Evolutionary conservation across 2,797 vertebrate species (phyloP).

Genomic region (Pangasius krempfi): DNA sequence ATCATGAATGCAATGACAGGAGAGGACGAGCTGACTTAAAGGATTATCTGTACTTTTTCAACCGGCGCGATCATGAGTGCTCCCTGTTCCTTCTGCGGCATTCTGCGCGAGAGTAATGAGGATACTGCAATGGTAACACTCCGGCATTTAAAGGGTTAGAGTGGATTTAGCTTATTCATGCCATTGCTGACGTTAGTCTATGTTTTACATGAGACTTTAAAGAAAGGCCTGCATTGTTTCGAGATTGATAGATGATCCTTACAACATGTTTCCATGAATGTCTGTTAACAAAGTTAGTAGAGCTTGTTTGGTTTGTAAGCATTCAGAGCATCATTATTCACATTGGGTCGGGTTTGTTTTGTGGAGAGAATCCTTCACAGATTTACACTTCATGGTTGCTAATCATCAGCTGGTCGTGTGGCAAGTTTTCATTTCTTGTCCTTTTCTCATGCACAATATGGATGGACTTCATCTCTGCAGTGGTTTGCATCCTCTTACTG

Average conservation of each 20-base stretch:
- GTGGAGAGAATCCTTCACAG: not conserved
- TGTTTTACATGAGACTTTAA: not conserved
- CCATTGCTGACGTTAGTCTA: not conserved
- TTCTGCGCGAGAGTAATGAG: not conserved
- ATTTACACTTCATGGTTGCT: not conserved
- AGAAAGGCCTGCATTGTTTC: not conserved
- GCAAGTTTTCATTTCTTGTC: not conserved
- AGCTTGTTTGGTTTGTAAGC: not conserved
- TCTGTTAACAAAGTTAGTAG: not conserved
- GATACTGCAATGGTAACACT: conserved; percentile 27
- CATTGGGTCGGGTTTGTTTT: not conserved
- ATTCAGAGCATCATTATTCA: not conserved
- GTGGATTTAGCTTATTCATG: conserved; percentile 70
- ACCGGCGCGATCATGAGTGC: not conserved
- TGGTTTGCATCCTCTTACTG: not conserved
- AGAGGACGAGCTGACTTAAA: conserved; percentile 12
- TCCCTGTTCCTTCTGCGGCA: not conserved
- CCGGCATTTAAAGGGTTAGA: conserved; percentile 20
- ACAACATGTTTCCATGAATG: not conserved
- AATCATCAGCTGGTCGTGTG: not conserved
- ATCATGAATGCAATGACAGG: not conserved
- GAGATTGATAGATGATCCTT: not conserved
- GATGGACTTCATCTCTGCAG: not conserved
- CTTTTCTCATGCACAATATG: not conserved
- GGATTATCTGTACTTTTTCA: conserved; percentile 1